A percentile compares a stretch with the other conserved stretches of the same genome.
Conservation (phyloP, 2,113 vertebrate genomes). For the Atherinomorus stipes region DNA sequence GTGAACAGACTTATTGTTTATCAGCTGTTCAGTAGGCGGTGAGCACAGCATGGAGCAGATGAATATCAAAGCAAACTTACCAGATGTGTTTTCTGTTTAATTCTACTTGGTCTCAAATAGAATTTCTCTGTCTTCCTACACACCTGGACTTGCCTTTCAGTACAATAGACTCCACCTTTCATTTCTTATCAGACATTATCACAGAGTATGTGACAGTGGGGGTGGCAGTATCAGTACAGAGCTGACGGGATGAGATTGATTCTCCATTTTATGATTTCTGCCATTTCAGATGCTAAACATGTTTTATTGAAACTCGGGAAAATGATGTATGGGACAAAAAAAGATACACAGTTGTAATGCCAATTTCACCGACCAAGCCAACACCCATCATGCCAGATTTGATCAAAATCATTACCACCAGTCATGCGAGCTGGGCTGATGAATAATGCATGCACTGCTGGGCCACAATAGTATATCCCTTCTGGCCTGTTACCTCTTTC, state of each 20-base stretch:
- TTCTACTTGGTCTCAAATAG: neutral
- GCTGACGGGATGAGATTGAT: constrained; percentile 46
- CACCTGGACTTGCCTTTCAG: constrained; percentile 49
- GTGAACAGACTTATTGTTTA: constrained; percentile 22
- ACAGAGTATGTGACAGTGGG: neutral
- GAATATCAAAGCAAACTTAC: constrained; percentile 12
- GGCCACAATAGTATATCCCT: constrained; percentile 56
- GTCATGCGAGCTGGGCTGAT: constrained; percentile 64
- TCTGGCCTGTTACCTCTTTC: constrained; percentile 52
- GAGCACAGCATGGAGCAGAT: neutral
- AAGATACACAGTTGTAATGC: constrained; percentile 19
- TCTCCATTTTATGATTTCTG: constrained; percentile 49
- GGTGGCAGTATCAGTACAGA: constrained; percentile 41
- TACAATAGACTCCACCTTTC: constrained; percentile 55
- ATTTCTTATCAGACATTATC: constrained; percentile 55
- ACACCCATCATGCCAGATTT: constrained; percentile 69
- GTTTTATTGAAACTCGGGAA: constrained; percentile 60
- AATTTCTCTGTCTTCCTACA: constrained; percentile 7
- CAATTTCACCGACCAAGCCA: constrained; percentile 23
- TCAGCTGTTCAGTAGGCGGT: constrained; percentile 2
- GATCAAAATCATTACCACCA: constrained; percentile 76
- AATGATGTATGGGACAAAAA: constrained; percentile 45
- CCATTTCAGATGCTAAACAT: constrained; percentile 42
- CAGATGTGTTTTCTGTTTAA: constrained; percentile 2
- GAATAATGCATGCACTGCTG: constrained; percentile 74